Conservation (phyloP, 2,113 vertebrate genomes). For the Microtus oregoni region DNA sequence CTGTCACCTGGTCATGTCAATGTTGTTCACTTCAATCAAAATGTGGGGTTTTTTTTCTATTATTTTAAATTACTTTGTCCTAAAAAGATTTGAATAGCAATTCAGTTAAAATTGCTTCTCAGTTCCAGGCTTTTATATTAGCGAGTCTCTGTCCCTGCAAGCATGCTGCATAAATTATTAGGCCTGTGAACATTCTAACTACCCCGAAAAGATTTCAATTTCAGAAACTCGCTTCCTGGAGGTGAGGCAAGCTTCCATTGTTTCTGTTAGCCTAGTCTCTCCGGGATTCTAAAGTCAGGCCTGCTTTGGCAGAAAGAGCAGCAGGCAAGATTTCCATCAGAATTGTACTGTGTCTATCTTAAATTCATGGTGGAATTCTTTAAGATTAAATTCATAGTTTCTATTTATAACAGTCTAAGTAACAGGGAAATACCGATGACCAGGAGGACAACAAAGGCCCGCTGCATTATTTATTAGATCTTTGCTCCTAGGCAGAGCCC, state of each 20-base stretch:
- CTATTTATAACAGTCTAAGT: constrained; percentile 49
- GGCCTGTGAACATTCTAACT: constrained; percentile 41
- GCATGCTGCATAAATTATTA: constrained; percentile 23
- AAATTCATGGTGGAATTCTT: constrained; percentile 50
- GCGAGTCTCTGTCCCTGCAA: not conserved
- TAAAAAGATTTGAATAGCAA: constrained; percentile 49
- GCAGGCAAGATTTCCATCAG: constrained; percentile 39
- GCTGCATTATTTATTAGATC: constrained; percentile 31
- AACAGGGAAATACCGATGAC: not conserved
- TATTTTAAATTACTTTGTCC: constrained; percentile 42
- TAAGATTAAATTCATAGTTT: constrained; percentile 44
- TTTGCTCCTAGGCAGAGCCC: not conserved
- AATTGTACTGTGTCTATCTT: constrained; percentile 7
- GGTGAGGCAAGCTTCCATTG: constrained; percentile 46
- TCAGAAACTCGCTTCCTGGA: constrained; percentile 51
- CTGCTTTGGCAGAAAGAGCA: constrained; percentile 35
- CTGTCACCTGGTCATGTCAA: constrained; percentile 46
- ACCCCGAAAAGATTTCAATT: constrained; percentile 14
- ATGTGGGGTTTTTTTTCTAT: not conserved
- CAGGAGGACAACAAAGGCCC: not conserved
- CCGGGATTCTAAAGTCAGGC: not conserved
- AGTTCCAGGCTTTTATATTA: constrained; percentile 46
- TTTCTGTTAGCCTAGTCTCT: not conserved
- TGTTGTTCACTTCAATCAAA: constrained; percentile 49
- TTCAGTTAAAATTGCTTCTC: constrained; percentile 44